Evolutionary conservation across 2,113 vertebrate genomes (phyloP).

Genomic region (Eptesicus fuscus): DNA sequence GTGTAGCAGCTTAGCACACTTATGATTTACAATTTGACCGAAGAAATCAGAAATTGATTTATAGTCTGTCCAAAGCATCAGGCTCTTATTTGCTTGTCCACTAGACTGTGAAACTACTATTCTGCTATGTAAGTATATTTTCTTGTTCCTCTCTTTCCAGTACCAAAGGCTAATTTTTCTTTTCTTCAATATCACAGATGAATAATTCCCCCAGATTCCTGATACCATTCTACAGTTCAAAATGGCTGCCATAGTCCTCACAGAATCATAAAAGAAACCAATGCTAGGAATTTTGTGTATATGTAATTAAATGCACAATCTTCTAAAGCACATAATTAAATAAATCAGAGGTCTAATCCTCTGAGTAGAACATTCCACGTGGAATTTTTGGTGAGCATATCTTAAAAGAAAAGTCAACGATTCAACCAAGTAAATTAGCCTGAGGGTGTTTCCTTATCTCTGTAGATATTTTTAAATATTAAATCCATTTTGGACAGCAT

Average conservation of each 20-base stretch:
- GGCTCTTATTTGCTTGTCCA: conserved; percentile 69
- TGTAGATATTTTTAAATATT: conserved; percentile 1
- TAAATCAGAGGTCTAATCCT: background rate
- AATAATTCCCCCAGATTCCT: conserved; percentile 57
- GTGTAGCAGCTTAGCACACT: background rate
- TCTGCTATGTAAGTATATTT: conserved; percentile 67
- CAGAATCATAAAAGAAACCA: conserved; percentile 30
- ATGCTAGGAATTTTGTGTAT: background rate
- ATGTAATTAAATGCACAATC: conserved; percentile 4
- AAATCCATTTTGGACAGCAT: conserved; percentile 2
- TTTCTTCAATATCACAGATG: conserved; percentile 55
- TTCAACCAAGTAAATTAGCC: background rate
- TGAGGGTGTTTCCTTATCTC: background rate
- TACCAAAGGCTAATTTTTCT: conserved; percentile 59
- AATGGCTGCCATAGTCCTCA: conserved; percentile 35
- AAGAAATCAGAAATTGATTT: conserved; percentile 72
- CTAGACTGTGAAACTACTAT: conserved; percentile 71
- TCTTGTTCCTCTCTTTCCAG: conserved; percentile 50
- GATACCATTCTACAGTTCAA: conserved; percentile 41
- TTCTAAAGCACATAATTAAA: background rate
- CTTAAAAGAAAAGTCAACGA: background rate
- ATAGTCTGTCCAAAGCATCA: conserved; percentile 67
- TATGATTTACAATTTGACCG: conserved; percentile 77
- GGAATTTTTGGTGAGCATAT: background rate
- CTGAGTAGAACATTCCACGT: background rate